A percentile compares a stretch with the other conserved stretches of the same genome.
Evolutionary conservation across 2,888 invertebrate species (phyloP).

Genomic region (Trichopria drosophilae): DNA sequence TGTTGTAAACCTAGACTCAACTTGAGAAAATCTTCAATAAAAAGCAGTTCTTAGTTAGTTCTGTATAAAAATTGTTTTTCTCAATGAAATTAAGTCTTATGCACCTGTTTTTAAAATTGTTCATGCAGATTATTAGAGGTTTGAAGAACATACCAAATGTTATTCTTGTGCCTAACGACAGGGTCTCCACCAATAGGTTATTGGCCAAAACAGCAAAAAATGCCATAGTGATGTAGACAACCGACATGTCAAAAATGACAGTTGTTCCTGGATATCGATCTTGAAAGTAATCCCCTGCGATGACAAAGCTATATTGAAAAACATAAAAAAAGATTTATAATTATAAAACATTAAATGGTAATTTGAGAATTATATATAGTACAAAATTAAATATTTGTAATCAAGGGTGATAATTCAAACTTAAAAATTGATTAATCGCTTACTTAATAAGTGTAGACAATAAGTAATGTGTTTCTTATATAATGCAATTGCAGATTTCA

Average conservation of each 20-base stretch:
- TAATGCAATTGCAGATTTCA: too few relatives aligned
- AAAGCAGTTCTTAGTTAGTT: too few relatives aligned
- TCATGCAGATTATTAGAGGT: too few relatives aligned
- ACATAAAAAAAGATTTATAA: neutral
- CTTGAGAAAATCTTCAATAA: too few relatives aligned
- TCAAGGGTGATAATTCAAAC: conserved; percentile 1
- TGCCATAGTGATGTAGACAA: conserved; percentile 88
- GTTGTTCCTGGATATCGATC: conserved; percentile 79
- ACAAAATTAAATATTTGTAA: neutral
- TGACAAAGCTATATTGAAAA: conserved; percentile 75
- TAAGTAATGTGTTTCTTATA: too few relatives aligned
- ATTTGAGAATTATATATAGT: neutral
- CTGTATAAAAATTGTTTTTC: too few relatives aligned
- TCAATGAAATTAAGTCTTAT: too few relatives aligned
- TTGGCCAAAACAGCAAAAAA: conserved; percentile 84
- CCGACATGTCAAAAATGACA: conserved; percentile 90
- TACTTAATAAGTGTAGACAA: too few relatives aligned
- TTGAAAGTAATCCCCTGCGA: conserved; percentile 92
- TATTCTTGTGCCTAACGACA: conserved; percentile 81
- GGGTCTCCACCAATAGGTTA: conserved; percentile 80
- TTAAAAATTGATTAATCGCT: too few relatives aligned
- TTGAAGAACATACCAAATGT: conserved; percentile 72
- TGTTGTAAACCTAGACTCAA: too few relatives aligned
- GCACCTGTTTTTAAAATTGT: too few relatives aligned
- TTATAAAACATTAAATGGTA: neutral